phyloP scores from a whole-genome alignment of 2,888 invertebrate species.

The Euclidia mi region DNA sequence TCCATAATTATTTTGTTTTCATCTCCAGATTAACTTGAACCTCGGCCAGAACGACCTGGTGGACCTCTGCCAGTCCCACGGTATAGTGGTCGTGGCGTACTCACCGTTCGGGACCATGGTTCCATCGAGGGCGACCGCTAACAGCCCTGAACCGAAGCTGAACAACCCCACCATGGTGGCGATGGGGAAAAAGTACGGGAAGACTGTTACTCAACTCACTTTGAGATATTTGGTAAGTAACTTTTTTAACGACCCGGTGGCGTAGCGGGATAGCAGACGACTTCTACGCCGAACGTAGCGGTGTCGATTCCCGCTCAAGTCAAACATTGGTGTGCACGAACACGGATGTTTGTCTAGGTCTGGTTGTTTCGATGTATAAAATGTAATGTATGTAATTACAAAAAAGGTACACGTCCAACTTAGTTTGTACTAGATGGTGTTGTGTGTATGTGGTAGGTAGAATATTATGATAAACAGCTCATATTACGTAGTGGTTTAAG shows the following conservation, averaged over 20 bases:
- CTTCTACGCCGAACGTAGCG: not conserved
- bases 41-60: slow-evolving; percentile 91
- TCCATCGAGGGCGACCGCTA: slow-evolving; percentile 76
- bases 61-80: slow-evolving; percentile 90
- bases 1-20: not conserved
- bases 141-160: slow-evolving; percentile 86
- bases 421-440: no score
- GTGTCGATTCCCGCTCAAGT: not conserved
- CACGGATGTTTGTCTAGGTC: no score
- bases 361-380: no score
- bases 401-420: no score
- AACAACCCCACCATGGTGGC: slow-evolving; percentile 87
- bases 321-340: no score
- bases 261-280: not conserved
- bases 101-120: slow-evolving; percentile 92
- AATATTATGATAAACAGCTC: no score
- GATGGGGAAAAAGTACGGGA: slow-evolving; percentile 91
- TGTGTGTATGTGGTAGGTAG: no score
- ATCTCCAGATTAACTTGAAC: slow-evolving; percentile 89
- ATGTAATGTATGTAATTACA: no score
- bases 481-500: no score
- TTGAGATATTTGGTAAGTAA: slow-evolving; percentile 59
- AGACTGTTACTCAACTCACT: slow-evolving; percentile 91
- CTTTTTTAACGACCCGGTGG: no score
- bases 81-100: slow-evolving; percentile 91